phyloP scores from a whole-genome alignment of 2,888 invertebrate species.

The Xanthorhoe spadicearia region DNA sequence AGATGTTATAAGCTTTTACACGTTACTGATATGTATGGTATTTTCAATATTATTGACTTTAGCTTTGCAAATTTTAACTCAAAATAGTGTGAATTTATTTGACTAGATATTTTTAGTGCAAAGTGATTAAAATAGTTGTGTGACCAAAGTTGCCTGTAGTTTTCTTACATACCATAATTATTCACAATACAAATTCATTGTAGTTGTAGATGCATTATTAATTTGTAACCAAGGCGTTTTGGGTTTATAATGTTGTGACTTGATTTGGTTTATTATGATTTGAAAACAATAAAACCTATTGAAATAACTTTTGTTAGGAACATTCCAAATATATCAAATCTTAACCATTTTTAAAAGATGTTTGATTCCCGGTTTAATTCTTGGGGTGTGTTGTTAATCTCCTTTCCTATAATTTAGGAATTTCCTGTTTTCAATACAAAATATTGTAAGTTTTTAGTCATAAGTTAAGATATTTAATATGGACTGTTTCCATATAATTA shows the following conservation, averaged over 20 bases:
- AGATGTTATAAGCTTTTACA: neutral
- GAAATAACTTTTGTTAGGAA: slow-evolving; percentile 28
- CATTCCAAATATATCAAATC: slow-evolving; percentile 37
- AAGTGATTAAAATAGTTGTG: slow-evolving; percentile 12
- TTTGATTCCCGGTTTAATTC: neutral
- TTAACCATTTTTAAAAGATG: slow-evolving; percentile 4
- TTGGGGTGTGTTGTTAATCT: slow-evolving; percentile 39
- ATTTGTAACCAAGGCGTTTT: slow-evolving; percentile 8
- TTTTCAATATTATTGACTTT: slow-evolving; percentile 6
- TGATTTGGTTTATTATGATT: slow-evolving; percentile 16
- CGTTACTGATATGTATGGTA: neutral
- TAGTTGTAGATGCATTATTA: neutral
- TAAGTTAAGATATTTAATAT: slow-evolving; percentile 60
- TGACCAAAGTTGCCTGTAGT: slow-evolving; percentile 19
- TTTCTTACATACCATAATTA: slow-evolving; percentile 23
- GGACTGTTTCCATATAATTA: slow-evolving; percentile 59
- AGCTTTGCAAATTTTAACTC: neutral
- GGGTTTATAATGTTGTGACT: slow-evolving; percentile 5
- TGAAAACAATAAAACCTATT: slow-evolving; percentile 3
- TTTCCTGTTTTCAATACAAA: slow-evolving; percentile 46
- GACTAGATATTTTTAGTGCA: slow-evolving; percentile 9
- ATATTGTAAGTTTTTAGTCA: slow-evolving; percentile 54
- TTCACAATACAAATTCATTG: slow-evolving; percentile 1
- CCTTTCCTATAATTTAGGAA: slow-evolving; percentile 47
- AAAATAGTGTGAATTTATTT: slow-evolving; percentile 9